These are phyloP conservation scores for Platyrinchus mystaceus DNA, from an alignment of 2,797 vertebrate species.

Conservation along the genomic window DNA sequence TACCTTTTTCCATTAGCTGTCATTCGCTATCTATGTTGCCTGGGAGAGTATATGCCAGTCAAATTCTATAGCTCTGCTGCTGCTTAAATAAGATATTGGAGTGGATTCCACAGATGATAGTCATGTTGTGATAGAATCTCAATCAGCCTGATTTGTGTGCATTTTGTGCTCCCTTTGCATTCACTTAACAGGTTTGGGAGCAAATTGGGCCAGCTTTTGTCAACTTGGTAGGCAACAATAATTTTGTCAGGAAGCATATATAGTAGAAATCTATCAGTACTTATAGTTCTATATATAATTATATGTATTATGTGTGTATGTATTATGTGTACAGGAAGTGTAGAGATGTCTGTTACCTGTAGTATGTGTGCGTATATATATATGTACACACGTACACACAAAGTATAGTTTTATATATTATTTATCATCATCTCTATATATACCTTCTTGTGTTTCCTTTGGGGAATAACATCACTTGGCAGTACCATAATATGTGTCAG, in stretches of 20 bases:
- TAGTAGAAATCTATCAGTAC: not conserved
- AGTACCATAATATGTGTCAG: not conserved
- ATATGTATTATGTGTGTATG: not conserved
- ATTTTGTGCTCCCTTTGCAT: not conserved
- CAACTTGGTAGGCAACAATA: not conserved
- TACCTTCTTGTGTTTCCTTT: not conserved
- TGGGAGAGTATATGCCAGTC: not conserved
- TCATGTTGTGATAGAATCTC: not conserved
- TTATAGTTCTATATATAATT: not conserved
- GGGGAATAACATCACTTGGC: not conserved
- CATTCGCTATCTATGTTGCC: not conserved
- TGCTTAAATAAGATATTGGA: not conserved
- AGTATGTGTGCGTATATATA: no score
- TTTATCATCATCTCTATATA: not conserved
- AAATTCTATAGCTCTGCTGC: not conserved
- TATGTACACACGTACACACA: not conserved
- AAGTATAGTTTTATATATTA: not conserved
- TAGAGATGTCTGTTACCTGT: not conserved
- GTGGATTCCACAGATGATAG: not conserved
- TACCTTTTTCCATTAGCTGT: not conserved
- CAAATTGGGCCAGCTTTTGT: not conserved
- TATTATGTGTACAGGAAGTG: not conserved
- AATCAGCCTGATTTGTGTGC: not conserved
- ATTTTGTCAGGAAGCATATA: not conserved
- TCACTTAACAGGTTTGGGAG: not conserved